Conservation (phyloP, 1,140 invertebrate genomes). For the Asbolus verrucosus region DNA sequence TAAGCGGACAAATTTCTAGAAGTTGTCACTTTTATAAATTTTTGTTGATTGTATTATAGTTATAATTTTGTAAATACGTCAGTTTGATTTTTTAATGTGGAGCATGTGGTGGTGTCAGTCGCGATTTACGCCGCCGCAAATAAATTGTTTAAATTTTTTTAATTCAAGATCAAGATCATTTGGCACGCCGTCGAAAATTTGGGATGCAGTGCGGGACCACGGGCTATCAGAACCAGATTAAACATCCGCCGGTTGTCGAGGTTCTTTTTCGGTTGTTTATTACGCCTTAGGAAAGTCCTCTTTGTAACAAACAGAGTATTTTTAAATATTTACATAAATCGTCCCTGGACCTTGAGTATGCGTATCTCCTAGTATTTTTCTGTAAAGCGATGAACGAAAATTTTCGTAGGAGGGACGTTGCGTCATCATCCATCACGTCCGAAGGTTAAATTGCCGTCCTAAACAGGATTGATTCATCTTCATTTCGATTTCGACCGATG, state of each 20-base stretch:
- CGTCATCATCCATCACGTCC: conserved; percentile 28
- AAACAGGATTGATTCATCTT: conserved; percentile 28
- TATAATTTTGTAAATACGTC: too few species aligned
- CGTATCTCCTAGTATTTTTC: conserved; percentile 21
- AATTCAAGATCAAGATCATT: conserved; percentile 32
- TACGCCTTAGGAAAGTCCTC: conserved; percentile 34
- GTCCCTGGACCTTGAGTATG: conserved; percentile 49
- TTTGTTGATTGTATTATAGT: too few species aligned
- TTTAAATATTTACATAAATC: conserved; percentile 50
- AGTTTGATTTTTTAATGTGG: too few species aligned
- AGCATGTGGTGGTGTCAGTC: too few species aligned
- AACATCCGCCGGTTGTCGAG: not conserved
- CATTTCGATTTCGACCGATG: not conserved
- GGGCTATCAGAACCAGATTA: not conserved
- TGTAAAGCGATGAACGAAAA: not conserved
- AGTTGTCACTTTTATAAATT: too few species aligned
- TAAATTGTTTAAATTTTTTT: too few species aligned
- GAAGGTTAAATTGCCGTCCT: not conserved
- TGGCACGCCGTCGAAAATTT: not conserved
- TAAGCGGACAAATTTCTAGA: too few species aligned
- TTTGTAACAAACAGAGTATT: conserved; percentile 44
- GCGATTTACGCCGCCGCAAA: too few species aligned
- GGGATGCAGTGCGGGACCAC: not conserved
- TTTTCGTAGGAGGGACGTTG: conserved; percentile 2
- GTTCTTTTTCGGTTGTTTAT: conserved; percentile 14